phyloP scores from a whole-genome alignment of 2,888 invertebrate genomes.

The Parthenolecanium corni region DNA sequence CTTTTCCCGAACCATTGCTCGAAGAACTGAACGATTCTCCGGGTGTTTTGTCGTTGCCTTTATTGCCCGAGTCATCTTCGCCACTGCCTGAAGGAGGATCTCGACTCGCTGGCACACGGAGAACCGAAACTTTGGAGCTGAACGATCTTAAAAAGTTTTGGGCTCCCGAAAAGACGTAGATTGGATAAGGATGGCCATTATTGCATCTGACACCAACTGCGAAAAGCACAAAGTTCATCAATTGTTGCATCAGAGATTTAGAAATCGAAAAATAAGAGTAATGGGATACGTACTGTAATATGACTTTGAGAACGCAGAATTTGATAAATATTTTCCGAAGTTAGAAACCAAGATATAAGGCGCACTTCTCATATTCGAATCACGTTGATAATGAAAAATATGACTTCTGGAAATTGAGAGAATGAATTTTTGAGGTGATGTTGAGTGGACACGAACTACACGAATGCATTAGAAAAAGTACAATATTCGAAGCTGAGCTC shows the following conservation, averaged over 20 bases:
- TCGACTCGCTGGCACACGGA: not conserved
- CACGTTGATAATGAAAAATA: not conserved
- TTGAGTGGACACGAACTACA: not conserved
- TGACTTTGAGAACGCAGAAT: slow-evolving; percentile 12
- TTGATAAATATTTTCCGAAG: slow-evolving; percentile 17
- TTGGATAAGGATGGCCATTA: slow-evolving; percentile 20
- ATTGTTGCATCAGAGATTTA: not conserved
- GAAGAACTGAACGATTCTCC: not conserved
- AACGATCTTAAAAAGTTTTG: slow-evolving; percentile 2
- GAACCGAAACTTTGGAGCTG: slow-evolving; percentile 10
- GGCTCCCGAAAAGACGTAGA: not conserved
- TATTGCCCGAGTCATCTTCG: not conserved
- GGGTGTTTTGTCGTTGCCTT: not conserved
- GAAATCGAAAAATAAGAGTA: not conserved
- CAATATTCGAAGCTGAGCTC: no score
- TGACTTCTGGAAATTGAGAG: not conserved
- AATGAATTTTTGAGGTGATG: not conserved
- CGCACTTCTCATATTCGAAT: slow-evolving; percentile 13
- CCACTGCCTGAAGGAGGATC: not conserved
- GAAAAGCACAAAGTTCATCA: not conserved
- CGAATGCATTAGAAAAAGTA: not conserved
- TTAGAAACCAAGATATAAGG: slow-evolving; percentile 10
- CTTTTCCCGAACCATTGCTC: slow-evolving; percentile 10
- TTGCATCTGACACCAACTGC: slow-evolving; percentile 15
- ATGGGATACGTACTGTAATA: slow-evolving; percentile 8